Evolutionary conservation across 37 sponge, comb jelly and placozoan species (phyloP).

Genomic region (Chondrilla cf. caribensis): DNA sequence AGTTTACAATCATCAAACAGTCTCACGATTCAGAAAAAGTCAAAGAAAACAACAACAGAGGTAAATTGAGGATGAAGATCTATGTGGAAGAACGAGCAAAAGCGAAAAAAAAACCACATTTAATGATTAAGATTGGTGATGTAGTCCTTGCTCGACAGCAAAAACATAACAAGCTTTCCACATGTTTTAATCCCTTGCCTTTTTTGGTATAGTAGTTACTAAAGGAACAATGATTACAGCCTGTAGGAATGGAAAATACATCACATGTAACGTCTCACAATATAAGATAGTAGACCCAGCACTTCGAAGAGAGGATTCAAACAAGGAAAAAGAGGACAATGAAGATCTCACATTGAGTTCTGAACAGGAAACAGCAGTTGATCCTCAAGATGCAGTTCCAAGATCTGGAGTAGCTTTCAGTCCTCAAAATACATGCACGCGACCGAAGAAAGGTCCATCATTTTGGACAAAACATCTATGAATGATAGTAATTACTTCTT

Average conservation of each 20-base stretch:
- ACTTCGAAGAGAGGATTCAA: too few species aligned
- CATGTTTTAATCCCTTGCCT: slow-evolving; percentile 36
- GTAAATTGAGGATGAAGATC: slow-evolving; percentile 32
- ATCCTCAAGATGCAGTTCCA: too few species aligned
- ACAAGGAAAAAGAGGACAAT: too few species aligned
- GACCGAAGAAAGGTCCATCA: too few species aligned
- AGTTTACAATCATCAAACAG: not conserved
- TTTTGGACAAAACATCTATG: too few species aligned
- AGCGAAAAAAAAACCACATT: not conserved
- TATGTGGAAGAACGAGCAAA: not conserved
- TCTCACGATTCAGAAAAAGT: not conserved
- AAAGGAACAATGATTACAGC: slow-evolving; percentile 54
- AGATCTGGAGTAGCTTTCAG: too few species aligned
- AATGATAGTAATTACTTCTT: not conserved
- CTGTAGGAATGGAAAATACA: slow-evolving; percentile 15
- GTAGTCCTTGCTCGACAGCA: slow-evolving; percentile 23
- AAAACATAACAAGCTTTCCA: slow-evolving; percentile 46
- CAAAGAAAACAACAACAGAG: slow-evolving; percentile 16
- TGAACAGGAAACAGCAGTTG: too few species aligned
- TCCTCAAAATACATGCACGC: too few species aligned
- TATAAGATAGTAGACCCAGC: slow-evolving; percentile 19
- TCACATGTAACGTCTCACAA: slow-evolving; percentile 34
- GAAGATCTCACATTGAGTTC: too few species aligned
- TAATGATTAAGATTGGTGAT: slow-evolving; percentile 36
- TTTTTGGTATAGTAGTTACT: slow-evolving; percentile 1